A percentile compares a stretch with the other conserved stretches of the same genome.
Conservation (phyloP, 92 coral and sea anemone species). For the Zoanthus gigantus region DNA sequence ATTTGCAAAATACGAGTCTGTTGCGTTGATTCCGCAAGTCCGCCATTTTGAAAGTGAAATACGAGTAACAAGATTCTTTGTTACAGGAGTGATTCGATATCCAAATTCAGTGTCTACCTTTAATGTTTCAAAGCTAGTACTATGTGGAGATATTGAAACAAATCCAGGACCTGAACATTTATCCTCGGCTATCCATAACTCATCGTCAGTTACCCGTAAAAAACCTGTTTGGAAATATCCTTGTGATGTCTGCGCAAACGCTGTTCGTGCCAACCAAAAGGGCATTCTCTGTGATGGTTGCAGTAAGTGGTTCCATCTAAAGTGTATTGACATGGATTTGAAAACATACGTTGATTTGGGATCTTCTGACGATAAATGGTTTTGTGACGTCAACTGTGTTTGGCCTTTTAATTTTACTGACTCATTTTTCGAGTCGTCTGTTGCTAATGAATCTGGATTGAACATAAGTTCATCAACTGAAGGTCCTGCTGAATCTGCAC, state of each 20-base stretch:
- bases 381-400: slow-evolving; percentile 28
- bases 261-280: slow-evolving; percentile 45
- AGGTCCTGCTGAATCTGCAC: neutral
- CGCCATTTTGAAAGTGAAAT: slow-evolving; percentile 43
- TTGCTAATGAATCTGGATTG: neutral
- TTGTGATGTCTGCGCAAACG: slow-evolving; percentile 42
- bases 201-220: neutral
- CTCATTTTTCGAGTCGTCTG: slow-evolving; percentile 30
- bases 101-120: slow-evolving; percentile 56
- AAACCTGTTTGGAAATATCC: slow-evolving; percentile 59
- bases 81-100: slow-evolving; percentile 51
- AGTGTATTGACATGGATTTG: slow-evolving; percentile 36
- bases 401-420: slow-evolving; percentile 45
- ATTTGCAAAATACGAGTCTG: slow-evolving; percentile 24
- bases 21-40: slow-evolving; percentile 34
- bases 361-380: slow-evolving; percentile 27
- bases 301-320: slow-evolving; percentile 37
- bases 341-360: slow-evolving; percentile 7
- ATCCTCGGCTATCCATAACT: neutral
- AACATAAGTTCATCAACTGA: neutral
- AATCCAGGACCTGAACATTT: slow-evolving; percentile 46
- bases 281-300: slow-evolving; percentile 49
- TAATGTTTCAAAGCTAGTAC: slow-evolving; percentile 40
- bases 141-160: slow-evolving; percentile 51
- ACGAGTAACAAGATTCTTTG: slow-evolving; percentile 33